Evolutionary conservation across 2,113 vertebrate species (phyloP).

Genomic region (Poicephalus gulielmi): DNA sequence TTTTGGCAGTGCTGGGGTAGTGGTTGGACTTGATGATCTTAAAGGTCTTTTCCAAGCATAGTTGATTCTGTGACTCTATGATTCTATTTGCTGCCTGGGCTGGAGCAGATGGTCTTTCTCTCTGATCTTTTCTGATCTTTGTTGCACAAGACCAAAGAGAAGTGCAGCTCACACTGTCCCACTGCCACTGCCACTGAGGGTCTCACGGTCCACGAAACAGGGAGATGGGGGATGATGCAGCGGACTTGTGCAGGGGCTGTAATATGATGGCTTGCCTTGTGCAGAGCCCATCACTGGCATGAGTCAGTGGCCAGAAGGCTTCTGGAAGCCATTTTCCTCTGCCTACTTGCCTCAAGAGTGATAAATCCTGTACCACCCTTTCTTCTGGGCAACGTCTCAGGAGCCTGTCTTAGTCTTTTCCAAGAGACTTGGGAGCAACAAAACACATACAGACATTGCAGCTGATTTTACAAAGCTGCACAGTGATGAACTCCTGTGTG

Average conservation of each 20-base stretch:
- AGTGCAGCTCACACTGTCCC: neutral
- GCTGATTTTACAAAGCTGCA: neutral
- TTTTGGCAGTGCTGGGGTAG: neutral
- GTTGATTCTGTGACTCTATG: neutral
- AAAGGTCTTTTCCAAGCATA: neutral
- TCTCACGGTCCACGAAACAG: neutral
- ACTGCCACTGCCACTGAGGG: neutral
- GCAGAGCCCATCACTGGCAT: neutral
- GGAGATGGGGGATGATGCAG: neutral
- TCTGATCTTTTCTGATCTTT: neutral
- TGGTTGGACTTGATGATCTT: neutral
- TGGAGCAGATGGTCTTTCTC: neutral
- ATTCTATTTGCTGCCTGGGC: neutral
- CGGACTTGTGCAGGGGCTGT: neutral
- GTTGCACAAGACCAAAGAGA: neutral
- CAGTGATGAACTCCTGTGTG: neutral
- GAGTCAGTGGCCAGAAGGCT: neutral
- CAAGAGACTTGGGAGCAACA: neutral
- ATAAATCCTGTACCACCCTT: neutral
- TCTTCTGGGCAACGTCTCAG: neutral
- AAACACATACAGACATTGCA: neutral
- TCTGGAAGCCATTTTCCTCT: neutral
- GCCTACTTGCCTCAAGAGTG: neutral
- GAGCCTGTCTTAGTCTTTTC: neutral
- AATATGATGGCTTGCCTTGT: neutral